phyloP scores from a whole-genome alignment of 1,140 invertebrate species.

The Augochlora pura region DNA sequence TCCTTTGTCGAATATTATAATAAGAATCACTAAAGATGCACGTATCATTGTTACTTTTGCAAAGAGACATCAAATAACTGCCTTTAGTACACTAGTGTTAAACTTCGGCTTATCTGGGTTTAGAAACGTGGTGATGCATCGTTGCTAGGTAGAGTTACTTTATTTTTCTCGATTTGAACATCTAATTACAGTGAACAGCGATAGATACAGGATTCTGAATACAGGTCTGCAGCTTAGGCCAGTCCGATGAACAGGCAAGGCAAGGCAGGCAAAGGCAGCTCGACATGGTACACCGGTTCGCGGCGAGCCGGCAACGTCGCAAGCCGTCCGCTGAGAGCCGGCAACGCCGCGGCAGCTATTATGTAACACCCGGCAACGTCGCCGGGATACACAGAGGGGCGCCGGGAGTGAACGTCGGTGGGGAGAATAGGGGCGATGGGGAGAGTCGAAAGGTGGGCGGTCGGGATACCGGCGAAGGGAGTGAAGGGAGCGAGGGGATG shows the following conservation, averaged over 20 bases:
- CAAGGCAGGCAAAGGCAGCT: constrained; percentile 26
- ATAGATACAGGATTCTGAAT: not conserved
- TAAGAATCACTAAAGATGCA: too few relatives aligned
- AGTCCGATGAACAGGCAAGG: constrained; percentile 23
- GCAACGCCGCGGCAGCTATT: constrained; percentile 71
- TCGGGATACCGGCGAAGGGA: constrained; percentile 39
- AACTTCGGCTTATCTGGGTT: too few relatives aligned
- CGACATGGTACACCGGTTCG: constrained; percentile 58
- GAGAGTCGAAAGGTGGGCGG: constrained; percentile 49
- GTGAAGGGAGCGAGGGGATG: constrained; percentile 11
- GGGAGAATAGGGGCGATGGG: constrained; percentile 61
- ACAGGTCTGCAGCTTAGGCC: constrained; percentile 24
- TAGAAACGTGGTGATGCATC: too few relatives aligned
- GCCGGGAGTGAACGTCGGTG: constrained; percentile 60
- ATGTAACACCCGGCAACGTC: constrained; percentile 78
- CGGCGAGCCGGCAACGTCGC: constrained; percentile 72
- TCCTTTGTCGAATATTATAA: too few relatives aligned
- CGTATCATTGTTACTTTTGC: too few relatives aligned
- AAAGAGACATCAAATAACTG: too few relatives aligned
- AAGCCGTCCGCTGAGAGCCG: constrained; percentile 36
- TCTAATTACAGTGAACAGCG: constrained; percentile 28
- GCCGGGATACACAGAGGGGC: constrained; percentile 60
- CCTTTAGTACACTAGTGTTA: too few relatives aligned
- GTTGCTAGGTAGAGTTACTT: too few relatives aligned
- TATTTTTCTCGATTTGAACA: constrained; percentile 26